Evolutionary conservation across 1,140 invertebrate genomes (phyloP).

Genomic region (Sarcophaga bullata): DNA sequence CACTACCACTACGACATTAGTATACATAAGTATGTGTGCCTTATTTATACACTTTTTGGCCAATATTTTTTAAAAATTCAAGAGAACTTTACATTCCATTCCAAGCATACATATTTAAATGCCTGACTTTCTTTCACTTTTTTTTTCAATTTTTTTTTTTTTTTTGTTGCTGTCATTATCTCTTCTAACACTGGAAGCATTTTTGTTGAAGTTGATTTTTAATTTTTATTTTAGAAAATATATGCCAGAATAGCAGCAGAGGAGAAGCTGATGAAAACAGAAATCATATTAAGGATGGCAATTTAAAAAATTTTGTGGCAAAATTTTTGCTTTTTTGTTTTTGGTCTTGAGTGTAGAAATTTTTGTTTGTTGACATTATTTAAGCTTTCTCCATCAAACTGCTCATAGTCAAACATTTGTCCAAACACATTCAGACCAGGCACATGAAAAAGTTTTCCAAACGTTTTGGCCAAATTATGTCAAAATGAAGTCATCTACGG

Average conservation of each 20-base stretch:
- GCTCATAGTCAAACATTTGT: not conserved
- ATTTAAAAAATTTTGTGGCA: slow-evolving; percentile 1
- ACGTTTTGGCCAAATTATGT: slow-evolving; percentile 30
- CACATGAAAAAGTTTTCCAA: slow-evolving; percentile 22
- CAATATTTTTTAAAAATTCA: too few relatives aligned
- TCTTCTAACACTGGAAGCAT: not conserved
- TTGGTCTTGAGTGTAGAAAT: not conserved
- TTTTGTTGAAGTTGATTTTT: not conserved
- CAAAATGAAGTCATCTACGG: slow-evolving; percentile 38
- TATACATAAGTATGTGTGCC: too few relatives aligned
- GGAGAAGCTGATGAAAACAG: not conserved
- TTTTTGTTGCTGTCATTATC: too few relatives aligned
- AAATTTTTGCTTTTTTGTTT: not conserved
- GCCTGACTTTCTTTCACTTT: too few relatives aligned
- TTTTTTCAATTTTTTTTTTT: too few relatives aligned
- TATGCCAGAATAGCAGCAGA: not conserved
- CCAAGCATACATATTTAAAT: too few relatives aligned
- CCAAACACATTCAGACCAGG: not conserved
- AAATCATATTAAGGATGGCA: not conserved
- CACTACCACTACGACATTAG: not conserved
- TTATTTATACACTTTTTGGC: too few relatives aligned
- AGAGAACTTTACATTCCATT: too few relatives aligned
- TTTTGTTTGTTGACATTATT: not conserved
- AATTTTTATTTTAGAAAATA: too few relatives aligned
- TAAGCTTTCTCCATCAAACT: not conserved